These are phyloP conservation scores for Thera britannica DNA, from an alignment of 2,888 invertebrate species.

Conservation along the genomic window DNA sequence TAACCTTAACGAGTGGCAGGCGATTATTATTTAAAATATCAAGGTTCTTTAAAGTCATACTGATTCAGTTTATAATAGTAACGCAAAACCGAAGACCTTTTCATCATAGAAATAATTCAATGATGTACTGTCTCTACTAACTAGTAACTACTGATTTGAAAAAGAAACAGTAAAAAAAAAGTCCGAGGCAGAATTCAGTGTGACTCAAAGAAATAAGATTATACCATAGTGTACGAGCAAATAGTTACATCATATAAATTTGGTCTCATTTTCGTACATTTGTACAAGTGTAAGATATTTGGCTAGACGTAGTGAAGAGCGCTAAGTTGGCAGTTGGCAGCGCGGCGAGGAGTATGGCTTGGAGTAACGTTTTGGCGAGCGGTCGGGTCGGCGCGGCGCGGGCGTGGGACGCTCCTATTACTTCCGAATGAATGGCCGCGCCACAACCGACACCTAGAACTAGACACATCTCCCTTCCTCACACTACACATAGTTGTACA, in stretches of 20 bases:
- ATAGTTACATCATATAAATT: not conserved
- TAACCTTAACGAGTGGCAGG: not conserved
- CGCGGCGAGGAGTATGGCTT: conserved; percentile 3
- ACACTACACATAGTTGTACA: conserved; percentile 14
- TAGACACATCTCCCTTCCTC: conserved; percentile 7
- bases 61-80: no score
- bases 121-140: no score
- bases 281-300: conserved; percentile 34
- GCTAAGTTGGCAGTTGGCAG: conserved; percentile 27
- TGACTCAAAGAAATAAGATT: not conserved
- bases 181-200: no score
- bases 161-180: no score
- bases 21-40: no score
- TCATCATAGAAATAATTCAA: no score
- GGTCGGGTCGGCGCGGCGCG: conserved; percentile 27
- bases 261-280: conserved; percentile 16
- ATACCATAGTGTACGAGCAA: not conserved
- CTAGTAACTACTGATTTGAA: no score
- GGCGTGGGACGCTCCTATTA: conserved; percentile 48
- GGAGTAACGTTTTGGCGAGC: conserved; percentile 25
- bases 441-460: conserved; percentile 37
- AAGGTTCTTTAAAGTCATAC: no score
- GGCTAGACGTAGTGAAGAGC: conserved; percentile 28
- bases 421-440: conserved; percentile 70
- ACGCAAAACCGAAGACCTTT: no score